Conservation (phyloP, 2,113 vertebrate genomes). For the Anarrhichthys ocellatus region DNA sequence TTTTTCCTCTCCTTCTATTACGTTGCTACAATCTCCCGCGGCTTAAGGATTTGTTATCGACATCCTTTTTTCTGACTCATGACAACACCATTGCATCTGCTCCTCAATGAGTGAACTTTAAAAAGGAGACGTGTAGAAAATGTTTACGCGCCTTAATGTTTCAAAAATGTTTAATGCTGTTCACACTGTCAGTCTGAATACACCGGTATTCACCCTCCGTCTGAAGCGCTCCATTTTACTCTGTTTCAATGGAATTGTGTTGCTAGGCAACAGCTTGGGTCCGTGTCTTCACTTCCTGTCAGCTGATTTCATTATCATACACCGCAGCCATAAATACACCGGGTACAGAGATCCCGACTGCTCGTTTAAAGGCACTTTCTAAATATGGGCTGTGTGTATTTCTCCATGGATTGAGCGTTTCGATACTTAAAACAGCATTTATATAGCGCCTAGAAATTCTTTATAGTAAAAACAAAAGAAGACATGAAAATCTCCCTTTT, state of each 20-base stretch:
- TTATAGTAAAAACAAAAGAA: not conserved
- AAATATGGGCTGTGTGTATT: not conserved
- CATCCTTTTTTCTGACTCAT: constrained; percentile 20
- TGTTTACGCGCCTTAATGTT: not conserved
- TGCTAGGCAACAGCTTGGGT: not conserved
- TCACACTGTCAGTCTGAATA: not conserved
- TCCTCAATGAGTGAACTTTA: not conserved
- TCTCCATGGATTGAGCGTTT: not conserved
- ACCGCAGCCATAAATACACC: too few relatives aligned
- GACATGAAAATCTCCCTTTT: too few relatives aligned
- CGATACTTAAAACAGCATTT: not conserved
- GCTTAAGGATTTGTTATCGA: constrained; percentile 19
- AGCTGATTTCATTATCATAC: not conserved
- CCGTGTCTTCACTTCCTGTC: not conserved
- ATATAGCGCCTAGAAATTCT: not conserved
- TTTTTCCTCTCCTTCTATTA: constrained; percentile 20
- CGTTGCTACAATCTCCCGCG: constrained; percentile 11
- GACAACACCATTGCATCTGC: not conserved
- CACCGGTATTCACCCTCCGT: not conserved
- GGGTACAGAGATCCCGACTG: not conserved
- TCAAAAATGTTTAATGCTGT: too few relatives aligned
- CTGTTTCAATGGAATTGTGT: not conserved
- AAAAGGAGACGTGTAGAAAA: not conserved
- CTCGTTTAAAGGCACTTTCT: not conserved
- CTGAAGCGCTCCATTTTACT: not conserved